These are phyloP conservation scores for Nasonia vitripennis DNA, from an alignment of 1,140 invertebrate genomes.

Conservation along the genomic window DNA sequence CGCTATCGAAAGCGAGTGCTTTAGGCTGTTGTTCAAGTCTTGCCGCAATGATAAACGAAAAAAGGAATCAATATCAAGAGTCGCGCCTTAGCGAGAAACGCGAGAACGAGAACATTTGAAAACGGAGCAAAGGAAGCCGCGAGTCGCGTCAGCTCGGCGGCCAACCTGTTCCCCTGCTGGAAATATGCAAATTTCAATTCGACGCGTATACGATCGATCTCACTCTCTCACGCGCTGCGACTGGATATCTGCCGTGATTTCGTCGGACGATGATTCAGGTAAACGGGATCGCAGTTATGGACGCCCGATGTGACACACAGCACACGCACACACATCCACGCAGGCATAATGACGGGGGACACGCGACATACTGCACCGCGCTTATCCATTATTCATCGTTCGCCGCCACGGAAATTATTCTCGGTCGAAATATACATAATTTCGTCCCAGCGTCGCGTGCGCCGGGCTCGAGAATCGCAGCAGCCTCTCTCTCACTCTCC, in stretches of 20 bases:
- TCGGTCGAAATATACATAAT: constrained; percentile 32
- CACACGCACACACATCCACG: not conserved
- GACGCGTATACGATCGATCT: constrained; percentile 38
- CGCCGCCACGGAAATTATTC: constrained; percentile 21
- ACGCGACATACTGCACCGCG: constrained; percentile 35
- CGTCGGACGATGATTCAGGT: not conserved
- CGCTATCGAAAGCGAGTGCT: not conserved
- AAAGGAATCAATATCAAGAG: too few species aligned
- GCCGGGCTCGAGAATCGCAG: not conserved
- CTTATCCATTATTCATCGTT: constrained; percentile 53
- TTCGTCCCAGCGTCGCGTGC: not conserved
- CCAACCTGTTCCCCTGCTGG: constrained; percentile 28
- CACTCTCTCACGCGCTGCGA: constrained; percentile 65
- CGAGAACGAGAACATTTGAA: not conserved
- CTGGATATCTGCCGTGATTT: constrained; percentile 3
- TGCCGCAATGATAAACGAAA: too few species aligned
- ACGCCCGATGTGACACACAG: not conserved
- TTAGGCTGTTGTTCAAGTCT: too few species aligned
- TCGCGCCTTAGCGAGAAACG: too few species aligned
- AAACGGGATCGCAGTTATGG: constrained; percentile 24
- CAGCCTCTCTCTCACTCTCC: not conserved
- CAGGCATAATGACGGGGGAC: constrained; percentile 46
- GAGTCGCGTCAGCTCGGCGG: not conserved
- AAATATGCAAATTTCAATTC: constrained; percentile 50
- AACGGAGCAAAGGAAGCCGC: not conserved